Evolutionary conservation across 2,113 vertebrate species (phyloP).

Genomic region (Malurus alboscapulatus): DNA sequence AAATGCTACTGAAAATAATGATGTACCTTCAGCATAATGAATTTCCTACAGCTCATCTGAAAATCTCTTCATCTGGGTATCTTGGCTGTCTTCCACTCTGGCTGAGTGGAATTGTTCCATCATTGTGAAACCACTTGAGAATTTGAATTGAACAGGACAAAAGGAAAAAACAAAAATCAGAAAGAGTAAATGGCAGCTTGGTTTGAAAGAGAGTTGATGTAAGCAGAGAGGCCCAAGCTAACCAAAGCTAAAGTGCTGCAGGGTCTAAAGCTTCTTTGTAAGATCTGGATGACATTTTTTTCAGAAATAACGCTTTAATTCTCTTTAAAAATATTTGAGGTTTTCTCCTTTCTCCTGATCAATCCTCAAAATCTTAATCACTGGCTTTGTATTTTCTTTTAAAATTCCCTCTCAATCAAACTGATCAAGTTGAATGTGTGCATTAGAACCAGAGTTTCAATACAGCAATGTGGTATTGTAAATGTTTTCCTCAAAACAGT

Average conservation of each 20-base stretch:
- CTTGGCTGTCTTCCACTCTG: constrained; percentile 29
- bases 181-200: constrained; percentile 5
- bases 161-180: constrained; percentile 19
- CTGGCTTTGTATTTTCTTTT: not conserved
- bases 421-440: not conserved
- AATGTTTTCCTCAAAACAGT: not conserved
- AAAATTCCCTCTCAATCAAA: accelerated
- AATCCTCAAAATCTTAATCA: not conserved
- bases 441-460: not conserved
- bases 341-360: not conserved
- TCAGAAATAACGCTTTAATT: not conserved
- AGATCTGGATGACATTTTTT: not conserved
- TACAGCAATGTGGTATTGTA: not conserved
- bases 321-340: not conserved
- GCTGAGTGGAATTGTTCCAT: not conserved
- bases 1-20: constrained; percentile 24
- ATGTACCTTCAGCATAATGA: not conserved
- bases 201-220: not conserved
- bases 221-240: not conserved
- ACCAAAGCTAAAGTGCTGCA: not conserved
- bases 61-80: constrained; percentile 24
- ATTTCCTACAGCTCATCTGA: constrained; percentile 29
- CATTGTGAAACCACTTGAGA: constrained; percentile 10
- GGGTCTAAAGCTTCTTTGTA: not conserved
- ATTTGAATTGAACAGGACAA: not conserved